Percentiles rank a stretch among this genome's conserved stretches.
These are phyloP conservation scores for Hycleus phaleratus DNA, from an alignment of 1,140 invertebrate species.

Conservation along the genomic window DNA sequence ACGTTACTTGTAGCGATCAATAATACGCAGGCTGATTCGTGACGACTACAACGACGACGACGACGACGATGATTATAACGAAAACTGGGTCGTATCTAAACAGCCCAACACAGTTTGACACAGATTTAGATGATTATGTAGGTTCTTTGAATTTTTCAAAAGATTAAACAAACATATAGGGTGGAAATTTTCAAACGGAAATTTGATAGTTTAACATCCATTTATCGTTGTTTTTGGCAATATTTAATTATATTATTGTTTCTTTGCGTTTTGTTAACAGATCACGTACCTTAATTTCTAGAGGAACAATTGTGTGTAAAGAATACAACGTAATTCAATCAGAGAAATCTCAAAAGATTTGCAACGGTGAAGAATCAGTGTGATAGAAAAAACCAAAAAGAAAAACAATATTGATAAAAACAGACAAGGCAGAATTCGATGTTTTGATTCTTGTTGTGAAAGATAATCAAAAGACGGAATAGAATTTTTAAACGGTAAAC, in stretches of 20 bases:
- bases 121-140: conserved; percentile 1
- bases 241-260: not conserved
- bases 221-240: not conserved
- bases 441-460: too few species aligned
- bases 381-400: conserved; percentile 2
- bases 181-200: too few species aligned
- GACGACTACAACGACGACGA: conserved; percentile 6
- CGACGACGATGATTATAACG: too few species aligned
- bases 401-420: not conserved
- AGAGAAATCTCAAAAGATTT: conserved; percentile 6
- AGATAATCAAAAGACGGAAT: too few species aligned
- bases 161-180: too few species aligned
- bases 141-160: too few species aligned
- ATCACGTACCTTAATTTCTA: conserved; percentile 35
- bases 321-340: conserved; percentile 11
- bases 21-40: conserved; percentile 19
- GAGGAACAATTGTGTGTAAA: conserved; percentile 1
- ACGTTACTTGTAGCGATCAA: conserved; percentile 18
- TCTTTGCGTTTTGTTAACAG: conserved; percentile 25
- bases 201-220: not conserved
- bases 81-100: conserved; percentile 23
- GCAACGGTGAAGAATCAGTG: conserved; percentile 1
- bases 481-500: too few species aligned
- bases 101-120: conserved; percentile 18
- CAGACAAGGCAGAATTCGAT: too few species aligned